These are phyloP conservation scores for Lochmaea capreae DNA, from an alignment of 2,888 invertebrate species.

Conservation along the genomic window DNA sequence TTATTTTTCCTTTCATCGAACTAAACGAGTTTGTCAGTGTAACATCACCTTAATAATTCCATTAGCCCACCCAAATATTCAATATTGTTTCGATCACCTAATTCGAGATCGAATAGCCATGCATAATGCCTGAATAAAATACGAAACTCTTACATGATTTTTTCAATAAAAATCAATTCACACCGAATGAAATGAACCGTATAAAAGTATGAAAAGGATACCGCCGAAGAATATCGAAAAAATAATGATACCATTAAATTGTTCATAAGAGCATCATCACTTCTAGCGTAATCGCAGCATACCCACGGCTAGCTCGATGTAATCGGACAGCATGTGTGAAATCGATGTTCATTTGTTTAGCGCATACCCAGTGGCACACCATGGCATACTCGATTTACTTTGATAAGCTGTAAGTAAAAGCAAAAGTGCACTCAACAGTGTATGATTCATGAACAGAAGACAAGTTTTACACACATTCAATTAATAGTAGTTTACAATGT, in stretches of 20 bases:
- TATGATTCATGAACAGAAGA: conserved; percentile 28
- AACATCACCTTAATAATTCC: no score
- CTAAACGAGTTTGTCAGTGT: no score
- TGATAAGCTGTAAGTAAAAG: conserved; percentile 27
- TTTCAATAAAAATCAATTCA: conserved; percentile 4
- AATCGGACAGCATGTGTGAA: conserved; percentile 55
- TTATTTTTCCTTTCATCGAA: no score
- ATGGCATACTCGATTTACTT: conserved; percentile 39
- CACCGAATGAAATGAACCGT: background rate
- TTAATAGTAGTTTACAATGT: conserved; percentile 37
- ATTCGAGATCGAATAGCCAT: background rate
- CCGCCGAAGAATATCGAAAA: conserved; percentile 2
- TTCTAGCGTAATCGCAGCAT: conserved; percentile 24
- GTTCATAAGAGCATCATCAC: conserved; percentile 25
- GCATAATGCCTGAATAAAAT: background rate
- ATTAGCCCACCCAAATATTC: no score
- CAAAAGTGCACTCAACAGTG: conserved; percentile 23
- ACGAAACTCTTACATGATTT: background rate
- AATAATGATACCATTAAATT: conserved; percentile 25
- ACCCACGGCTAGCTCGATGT: conserved; percentile 43
- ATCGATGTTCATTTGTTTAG: conserved; percentile 53
- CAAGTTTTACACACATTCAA: conserved; percentile 41
- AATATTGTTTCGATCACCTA: no score
- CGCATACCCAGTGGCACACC: conserved; percentile 36
- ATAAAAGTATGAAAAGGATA: conserved; percentile 3